A percentile compares a stretch with the other conserved stretches of the same genome.
Evolutionary conservation across 2,797 vertebrate species (phyloP).

Genomic region (Sciaenops ocellatus): DNA sequence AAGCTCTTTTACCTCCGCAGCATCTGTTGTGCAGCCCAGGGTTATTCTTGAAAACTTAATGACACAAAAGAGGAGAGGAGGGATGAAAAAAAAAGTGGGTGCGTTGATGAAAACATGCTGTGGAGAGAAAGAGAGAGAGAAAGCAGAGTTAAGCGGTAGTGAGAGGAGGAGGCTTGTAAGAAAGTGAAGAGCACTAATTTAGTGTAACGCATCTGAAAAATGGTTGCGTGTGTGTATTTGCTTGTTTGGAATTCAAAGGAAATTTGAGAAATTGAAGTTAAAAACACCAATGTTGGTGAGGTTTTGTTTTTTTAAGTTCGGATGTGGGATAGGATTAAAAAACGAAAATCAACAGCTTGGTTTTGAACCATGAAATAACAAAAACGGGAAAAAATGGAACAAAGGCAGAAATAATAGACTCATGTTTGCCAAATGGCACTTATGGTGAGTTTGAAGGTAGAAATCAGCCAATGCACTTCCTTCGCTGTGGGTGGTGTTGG

Average conservation of each 20-base stretch:
- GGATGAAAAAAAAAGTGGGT: constrained; percentile 7
- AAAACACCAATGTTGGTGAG: background rate
- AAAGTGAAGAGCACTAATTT: constrained; percentile 28
- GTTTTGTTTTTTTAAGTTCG: background rate
- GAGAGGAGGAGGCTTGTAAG: constrained; percentile 38
- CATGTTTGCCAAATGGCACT: constrained; percentile 24
- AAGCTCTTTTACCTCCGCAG: constrained; percentile 66
- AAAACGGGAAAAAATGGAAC: constrained; percentile 20
- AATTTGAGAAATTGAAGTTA: constrained; percentile 18
- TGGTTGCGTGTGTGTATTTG: background rate
- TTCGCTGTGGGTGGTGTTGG: constrained; percentile 49
- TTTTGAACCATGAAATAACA: constrained; percentile 2
- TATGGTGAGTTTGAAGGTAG: constrained; percentile 24
- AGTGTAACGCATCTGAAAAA: constrained; percentile 19
- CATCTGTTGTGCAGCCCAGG: constrained; percentile 80
- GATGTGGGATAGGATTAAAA: background rate
- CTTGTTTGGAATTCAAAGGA: constrained; percentile 40
- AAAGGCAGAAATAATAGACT: constrained; percentile 35
- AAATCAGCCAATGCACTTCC: constrained; percentile 33
- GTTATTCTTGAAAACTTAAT: constrained; percentile 84
- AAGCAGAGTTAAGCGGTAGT: constrained; percentile 8
- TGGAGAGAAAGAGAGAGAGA: constrained; percentile 30
- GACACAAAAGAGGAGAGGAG: constrained; percentile 71
- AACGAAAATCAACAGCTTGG: background rate
- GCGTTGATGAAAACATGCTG: constrained; percentile 55